Evolutionary conservation across 2,113 vertebrate species (phyloP).

Genomic region (Podocnemis expansa): DNA sequence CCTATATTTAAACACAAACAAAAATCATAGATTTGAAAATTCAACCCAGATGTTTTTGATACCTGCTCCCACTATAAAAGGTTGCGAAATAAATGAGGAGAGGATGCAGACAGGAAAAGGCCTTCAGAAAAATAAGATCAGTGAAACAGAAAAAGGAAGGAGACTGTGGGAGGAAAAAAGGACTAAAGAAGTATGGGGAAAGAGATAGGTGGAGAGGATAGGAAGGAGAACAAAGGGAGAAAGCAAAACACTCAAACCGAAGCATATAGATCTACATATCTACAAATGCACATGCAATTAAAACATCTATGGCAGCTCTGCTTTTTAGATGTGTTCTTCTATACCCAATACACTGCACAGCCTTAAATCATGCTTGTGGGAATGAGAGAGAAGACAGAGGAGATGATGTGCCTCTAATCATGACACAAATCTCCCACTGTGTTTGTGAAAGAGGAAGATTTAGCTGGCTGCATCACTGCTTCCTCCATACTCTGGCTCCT

Average conservation of each 20-base stretch:
- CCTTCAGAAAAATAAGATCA: background rate
- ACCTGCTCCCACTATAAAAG: background rate
- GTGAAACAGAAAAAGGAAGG: background rate
- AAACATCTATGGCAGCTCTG: background rate
- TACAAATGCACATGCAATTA: background rate
- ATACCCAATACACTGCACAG: background rate
- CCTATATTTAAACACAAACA: background rate
- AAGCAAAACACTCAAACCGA: background rate
- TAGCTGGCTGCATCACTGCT: background rate
- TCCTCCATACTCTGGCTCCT: background rate
- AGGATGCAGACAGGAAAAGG: background rate
- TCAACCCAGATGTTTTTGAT: background rate
- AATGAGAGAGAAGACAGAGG: background rate
- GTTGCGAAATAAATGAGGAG: background rate
- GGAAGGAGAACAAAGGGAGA: background rate
- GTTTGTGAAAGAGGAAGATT: conserved; percentile 10
- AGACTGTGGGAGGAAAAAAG: background rate
- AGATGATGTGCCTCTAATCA: background rate
- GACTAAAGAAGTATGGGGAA: background rate
- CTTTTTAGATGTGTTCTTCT: background rate
- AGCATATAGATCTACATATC: no score
- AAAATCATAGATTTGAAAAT: background rate
- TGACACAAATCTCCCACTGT: background rate
- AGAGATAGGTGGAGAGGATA: background rate
- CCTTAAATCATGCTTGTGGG: background rate